A percentile compares a stretch with the other conserved stretches of the same genome.
These are phyloP conservation scores for Mormyrus iriodes DNA, from an alignment of 2,113 vertebrate genomes.

Conservation along the genomic window DNA sequence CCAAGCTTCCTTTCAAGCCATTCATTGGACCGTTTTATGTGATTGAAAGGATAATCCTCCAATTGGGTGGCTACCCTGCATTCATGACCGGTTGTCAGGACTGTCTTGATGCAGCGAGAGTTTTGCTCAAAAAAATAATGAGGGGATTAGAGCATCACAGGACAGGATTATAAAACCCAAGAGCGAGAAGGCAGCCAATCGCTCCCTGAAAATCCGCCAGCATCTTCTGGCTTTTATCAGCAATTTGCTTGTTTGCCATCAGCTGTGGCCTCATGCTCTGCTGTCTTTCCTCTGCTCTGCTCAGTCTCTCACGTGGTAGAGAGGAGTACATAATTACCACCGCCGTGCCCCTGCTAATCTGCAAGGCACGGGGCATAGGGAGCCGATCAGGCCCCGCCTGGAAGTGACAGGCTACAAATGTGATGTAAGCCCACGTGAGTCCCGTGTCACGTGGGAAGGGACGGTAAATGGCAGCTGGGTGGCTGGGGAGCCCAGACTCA, in stretches of 20 bases:
- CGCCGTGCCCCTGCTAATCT: background rate
- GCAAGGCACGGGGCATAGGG: background rate
- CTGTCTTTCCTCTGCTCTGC: background rate
- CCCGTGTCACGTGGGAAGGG: background rate
- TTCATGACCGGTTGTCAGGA: constrained; percentile 48
- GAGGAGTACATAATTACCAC: background rate
- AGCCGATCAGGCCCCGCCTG: background rate
- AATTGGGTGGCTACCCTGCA: constrained; percentile 29
- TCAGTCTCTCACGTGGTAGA: background rate
- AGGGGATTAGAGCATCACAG: constrained; percentile 55
- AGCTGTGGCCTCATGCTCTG: constrained; percentile 11
- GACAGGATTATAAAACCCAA: constrained; percentile 49
- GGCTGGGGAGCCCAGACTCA: background rate
- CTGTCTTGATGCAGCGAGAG: constrained; percentile 49
- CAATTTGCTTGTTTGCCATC: constrained; percentile 44
- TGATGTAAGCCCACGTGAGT: background rate
- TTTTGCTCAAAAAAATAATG: constrained; percentile 50
- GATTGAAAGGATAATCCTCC: constrained; percentile 35
- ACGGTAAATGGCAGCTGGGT: background rate
- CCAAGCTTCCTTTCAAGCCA: background rate
- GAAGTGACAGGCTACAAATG: background rate
- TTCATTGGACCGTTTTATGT: constrained; percentile 26
- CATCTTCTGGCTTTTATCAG: constrained; percentile 46
- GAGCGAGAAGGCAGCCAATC: constrained; percentile 53
- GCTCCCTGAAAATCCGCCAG: constrained; percentile 48